phyloP scores from a whole-genome alignment of 2,113 vertebrate genomes.

The Cebus imitator region DNA sequence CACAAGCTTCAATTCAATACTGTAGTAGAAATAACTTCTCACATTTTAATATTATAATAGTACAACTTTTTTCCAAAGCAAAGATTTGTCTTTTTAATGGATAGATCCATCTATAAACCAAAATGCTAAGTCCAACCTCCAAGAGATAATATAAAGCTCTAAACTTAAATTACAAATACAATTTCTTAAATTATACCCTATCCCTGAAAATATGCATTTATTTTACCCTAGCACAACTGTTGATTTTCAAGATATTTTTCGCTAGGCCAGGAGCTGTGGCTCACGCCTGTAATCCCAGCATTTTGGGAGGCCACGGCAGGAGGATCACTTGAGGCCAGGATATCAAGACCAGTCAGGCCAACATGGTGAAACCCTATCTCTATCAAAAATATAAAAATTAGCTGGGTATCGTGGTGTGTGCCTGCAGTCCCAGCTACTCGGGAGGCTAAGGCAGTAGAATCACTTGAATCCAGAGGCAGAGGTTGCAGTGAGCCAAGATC shows the following conservation, averaged over 20 bases:
- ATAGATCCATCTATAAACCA: not conserved
- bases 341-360: too few relatives aligned
- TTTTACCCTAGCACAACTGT: not conserved
- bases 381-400: too few relatives aligned
- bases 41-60: not conserved
- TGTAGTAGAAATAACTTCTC: not conserved
- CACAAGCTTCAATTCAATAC: not conserved
- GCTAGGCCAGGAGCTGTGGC: not conserved
- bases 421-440: too few relatives aligned
- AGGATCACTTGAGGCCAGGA: too few relatives aligned
- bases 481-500: too few relatives aligned
- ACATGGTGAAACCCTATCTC: too few relatives aligned
- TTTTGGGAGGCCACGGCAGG: too few relatives aligned
- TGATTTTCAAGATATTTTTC: not conserved
- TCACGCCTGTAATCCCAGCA: too few relatives aligned
- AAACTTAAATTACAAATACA: slow-evolving; percentile 23
- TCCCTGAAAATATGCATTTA: not conserved
- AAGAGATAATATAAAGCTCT: not conserved
- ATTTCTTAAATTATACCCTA: not conserved
- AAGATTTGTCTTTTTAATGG: not conserved
- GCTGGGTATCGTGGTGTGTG: too few relatives aligned
- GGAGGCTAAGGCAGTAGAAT: too few relatives aligned
- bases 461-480: too few relatives aligned
- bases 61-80: not conserved
- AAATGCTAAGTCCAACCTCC: not conserved